These are phyloP conservation scores for Montipora foliosa DNA, from an alignment of 64 coral and sea anemone genomes.

Conservation along the genomic window DNA sequence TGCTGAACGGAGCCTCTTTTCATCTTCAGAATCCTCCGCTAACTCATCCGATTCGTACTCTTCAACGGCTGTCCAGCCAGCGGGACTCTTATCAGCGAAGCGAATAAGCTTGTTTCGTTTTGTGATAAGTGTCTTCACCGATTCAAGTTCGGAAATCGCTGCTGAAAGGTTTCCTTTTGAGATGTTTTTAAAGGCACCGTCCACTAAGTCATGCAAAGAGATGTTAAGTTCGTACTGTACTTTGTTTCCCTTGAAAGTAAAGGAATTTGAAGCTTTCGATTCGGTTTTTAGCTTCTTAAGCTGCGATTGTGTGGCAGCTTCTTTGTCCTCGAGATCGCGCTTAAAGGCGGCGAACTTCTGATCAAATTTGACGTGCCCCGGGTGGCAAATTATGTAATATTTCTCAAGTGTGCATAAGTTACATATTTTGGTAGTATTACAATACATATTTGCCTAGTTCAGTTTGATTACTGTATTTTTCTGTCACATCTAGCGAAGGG, in stretches of 20 bases:
- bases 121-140: slow-evolving; percentile 17
- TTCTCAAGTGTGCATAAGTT: no score
- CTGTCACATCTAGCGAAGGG: no score
- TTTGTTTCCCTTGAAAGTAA: slow-evolving; percentile 73
- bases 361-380: slow-evolving; percentile 5
- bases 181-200: slow-evolving; percentile 12
- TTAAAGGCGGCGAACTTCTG: slow-evolving; percentile 56
- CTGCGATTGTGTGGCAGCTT: neutral
- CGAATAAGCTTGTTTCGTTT: slow-evolving; percentile 64
- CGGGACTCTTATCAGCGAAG: slow-evolving; percentile 67
- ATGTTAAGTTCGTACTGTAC: slow-evolving; percentile 67
- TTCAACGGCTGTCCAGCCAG: slow-evolving; percentile 54
- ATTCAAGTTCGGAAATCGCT: neutral
- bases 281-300: slow-evolving; percentile 69
- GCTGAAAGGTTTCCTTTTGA: slow-evolving; percentile 29
- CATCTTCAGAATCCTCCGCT: slow-evolving; percentile 58
- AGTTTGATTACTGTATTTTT: no score
- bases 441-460: no score
- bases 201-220: slow-evolving; percentile 3
- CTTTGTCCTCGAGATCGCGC: slow-evolving; percentile 58
- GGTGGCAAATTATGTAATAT: no score
- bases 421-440: no score
- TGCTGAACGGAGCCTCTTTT: slow-evolving; percentile 56
- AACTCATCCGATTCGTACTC: slow-evolving; percentile 65
- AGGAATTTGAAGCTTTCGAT: slow-evolving; percentile 57